Percentiles rank a stretch among this genome's conserved stretches.
Conservation (phyloP, 2,797 vertebrate genomes). For the Neopelma chrysocephalum region DNA sequence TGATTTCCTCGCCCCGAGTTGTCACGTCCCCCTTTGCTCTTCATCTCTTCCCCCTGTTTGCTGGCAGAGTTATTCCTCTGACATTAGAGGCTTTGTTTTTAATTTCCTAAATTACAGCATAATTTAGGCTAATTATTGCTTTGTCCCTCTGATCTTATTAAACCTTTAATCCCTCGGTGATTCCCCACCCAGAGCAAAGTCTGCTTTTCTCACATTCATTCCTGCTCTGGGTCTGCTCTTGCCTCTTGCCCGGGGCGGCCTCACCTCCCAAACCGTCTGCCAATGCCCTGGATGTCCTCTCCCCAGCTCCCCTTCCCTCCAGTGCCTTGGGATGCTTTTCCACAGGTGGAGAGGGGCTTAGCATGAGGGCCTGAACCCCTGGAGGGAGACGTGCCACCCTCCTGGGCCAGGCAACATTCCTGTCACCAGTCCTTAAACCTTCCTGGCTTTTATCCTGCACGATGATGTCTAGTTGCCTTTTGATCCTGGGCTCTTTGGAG, state of each 20-base stretch:
- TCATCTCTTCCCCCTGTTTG: background rate
- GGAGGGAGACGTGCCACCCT: background rate
- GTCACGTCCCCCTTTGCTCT: background rate
- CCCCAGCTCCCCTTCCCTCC: background rate
- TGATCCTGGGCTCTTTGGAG: background rate
- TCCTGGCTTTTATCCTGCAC: rapidly evolving
- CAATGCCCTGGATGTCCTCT: background rate
- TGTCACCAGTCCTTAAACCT: background rate
- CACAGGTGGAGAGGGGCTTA: background rate
- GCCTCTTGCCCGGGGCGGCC: background rate
- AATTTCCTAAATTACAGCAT: constrained; percentile 73
- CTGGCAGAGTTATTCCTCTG: constrained; percentile 11
- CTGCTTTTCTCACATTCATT: constrained; percentile 61
- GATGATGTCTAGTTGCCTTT: background rate
- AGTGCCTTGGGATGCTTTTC: background rate
- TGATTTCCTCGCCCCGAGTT: background rate
- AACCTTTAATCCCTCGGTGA: constrained; percentile 67
- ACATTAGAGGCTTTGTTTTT: constrained; percentile 68
- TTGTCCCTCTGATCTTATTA: constrained; percentile 73
- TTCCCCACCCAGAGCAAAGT: constrained; percentile 67
- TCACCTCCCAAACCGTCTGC: background rate
- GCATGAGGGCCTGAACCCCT: rapidly evolving
- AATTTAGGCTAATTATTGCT: constrained; percentile 72
- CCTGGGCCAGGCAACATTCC: rapidly evolving
- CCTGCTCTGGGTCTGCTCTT: constrained; percentile 43